Base-by-base conservation (phyloP, 2,888 invertebrate genomes). In the Epistrophe grossulariae region DNA sequence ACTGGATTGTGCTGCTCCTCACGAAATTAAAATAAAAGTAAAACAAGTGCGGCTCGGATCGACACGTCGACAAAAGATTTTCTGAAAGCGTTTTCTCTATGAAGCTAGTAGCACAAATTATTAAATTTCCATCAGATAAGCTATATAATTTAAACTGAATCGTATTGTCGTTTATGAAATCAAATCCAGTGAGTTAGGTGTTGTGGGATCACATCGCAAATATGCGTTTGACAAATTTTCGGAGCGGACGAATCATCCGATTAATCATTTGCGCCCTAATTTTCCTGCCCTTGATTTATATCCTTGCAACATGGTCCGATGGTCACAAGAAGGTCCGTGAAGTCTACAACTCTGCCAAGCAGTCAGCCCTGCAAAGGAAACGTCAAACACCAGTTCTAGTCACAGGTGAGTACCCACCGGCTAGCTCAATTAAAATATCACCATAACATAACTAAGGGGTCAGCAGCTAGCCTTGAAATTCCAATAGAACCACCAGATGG, bases 141-240 rank as follows among this genome's bases (percentile, higher is more conserved):
- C 52, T 24, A 19, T 9, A 13, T 7, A n/a, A 66, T 38, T 57
- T 50, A 11, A 84, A 66, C 71, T 43, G 24, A 8, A 50, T 68
- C 24, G 19, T n/a, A 1, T 55, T 43, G 70, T 78, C 2, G 11
- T n/a, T 57, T 59, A 59, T 59, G 19, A 62, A 74, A 43, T 52
- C 4, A 0, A 40, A n/a, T 43, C 15, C 11, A 70, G 24, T 55
- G 77, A 71, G 76, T 72, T 50, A 28, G 52, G 76, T 77, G 48
- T 60, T 68, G 77, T 45, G 45, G 15, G n/a, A 15, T n/a, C 11
- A 13, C 24, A 48, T 24, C 64, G 19, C 19, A 28, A 93, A 91
- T 90, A 95, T 95, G 95, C 94, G 95, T 89, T 94, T 95, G 77
- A 94, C 95, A 89, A 95, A 95, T 89, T 92, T 95, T 70, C 94